Percentiles rank a stretch among this genome's conserved stretches.
phyloP scores from a whole-genome alignment of 2,113 vertebrate species.

The Podarcis muralis region DNA sequence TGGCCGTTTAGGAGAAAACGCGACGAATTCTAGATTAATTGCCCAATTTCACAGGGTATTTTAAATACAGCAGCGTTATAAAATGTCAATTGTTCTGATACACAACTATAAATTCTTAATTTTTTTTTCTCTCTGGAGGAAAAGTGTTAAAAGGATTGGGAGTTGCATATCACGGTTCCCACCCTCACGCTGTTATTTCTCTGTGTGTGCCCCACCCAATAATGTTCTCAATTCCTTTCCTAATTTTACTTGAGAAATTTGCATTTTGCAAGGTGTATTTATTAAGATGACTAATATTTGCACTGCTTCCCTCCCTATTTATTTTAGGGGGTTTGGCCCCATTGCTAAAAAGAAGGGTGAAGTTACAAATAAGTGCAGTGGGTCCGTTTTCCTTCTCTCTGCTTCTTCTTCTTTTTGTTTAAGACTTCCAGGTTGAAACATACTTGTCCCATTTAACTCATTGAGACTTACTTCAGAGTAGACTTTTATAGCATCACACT shows the following conservation, averaged over 20 bases:
- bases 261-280: conserved; percentile 25
- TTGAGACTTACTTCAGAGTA: not conserved
- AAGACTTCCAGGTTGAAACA: not conserved
- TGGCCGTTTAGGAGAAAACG: conserved; percentile 81
- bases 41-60: conserved; percentile 21
- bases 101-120: not conserved
- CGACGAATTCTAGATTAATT: conserved; percentile 84
- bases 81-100: not conserved
- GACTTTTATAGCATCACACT: too few species aligned
- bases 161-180: not conserved
- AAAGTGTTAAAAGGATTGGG: not conserved
- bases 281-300: conserved; percentile 20
- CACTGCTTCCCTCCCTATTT: conserved; percentile 12
- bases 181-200: too few species aligned
- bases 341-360: not conserved
- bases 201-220: not conserved
- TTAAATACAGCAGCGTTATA: conserved; percentile 30
- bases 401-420: not conserved
- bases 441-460: not conserved
- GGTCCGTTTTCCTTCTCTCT: too few species aligned
- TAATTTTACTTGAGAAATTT: conserved; percentile 28
- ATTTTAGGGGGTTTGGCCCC: not conserved
- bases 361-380: not conserved
- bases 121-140: conserved; percentile 13
- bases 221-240: not conserved